Evolutionary conservation across 2,113 vertebrate species (phyloP), one percentile per base, ranked within the genome.

Genomic region (Connochaetes taurinus): DNA sequence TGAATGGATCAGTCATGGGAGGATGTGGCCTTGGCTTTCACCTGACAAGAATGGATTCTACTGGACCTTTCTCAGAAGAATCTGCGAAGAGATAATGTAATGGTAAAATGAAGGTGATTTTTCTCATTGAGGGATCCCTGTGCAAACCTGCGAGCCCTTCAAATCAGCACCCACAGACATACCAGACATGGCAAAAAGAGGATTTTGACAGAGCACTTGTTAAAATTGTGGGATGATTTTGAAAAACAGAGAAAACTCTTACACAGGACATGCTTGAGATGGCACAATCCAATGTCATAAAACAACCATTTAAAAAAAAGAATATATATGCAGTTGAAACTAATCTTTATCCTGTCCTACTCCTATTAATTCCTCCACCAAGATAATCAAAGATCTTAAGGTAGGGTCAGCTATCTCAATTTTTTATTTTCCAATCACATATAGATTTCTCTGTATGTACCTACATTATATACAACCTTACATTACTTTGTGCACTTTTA

Each of bases 31-130:
- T 7, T 86, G 88, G n/a, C 84, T 71, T 57, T 25, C n/a, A 13
- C 9, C 36, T 45, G 33, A 17, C 3, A 17, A 13, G 5, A 36
- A 6, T 15, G 57, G 53, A 21, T 71, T 25, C 29, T 74, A 19
- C 16, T 12, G 21, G 31, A 11, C 6, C 16, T n/a, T 84, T 60
- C 10, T 50, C 13, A 15, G 36, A 29, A 50, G 43, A n/a, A 29
- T 2, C 3, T 7, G 5, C 0, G 4, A 15, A 82, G 58, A 76
- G 25, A 2, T 1, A 12, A 52, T 27, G 1, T 2, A 9, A 57
- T 14, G 1, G 36, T 36, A 11, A 87, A 43, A 80, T 15, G 0
- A 2, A 45, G 33, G 2, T 2, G 7, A 12, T 13, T 78, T 3
- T 36, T 74, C 4, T 83, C 43, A 7, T 8, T 0, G 2, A 21